Percentiles rank a stretch among this genome's conserved stretches.
These are phyloP conservation scores for Peromyscus nudipes DNA, from an alignment of 2,797 vertebrate genomes.

Conservation along the genomic window DNA sequence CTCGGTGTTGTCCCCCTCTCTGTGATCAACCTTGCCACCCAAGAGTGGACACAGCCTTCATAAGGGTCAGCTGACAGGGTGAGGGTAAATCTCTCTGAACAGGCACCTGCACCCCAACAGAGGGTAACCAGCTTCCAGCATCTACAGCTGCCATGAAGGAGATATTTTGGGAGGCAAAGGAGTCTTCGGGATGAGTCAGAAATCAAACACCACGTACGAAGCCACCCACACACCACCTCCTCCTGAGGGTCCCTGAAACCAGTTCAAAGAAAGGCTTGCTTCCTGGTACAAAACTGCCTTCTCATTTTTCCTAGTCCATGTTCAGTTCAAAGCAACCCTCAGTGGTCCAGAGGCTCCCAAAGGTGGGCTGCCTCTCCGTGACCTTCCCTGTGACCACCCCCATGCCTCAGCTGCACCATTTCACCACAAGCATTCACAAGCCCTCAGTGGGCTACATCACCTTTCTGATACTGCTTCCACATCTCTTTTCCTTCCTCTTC, in stretches of 20 bases:
- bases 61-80: background rate
- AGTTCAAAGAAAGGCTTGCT: slow-evolving; percentile 30
- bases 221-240: slow-evolving; percentile 63
- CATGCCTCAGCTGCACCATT: background rate
- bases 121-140: slow-evolving; percentile 26
- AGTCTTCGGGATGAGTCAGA: slow-evolving; percentile 72
- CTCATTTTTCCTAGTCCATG: background rate
- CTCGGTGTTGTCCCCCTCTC: background rate
- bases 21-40: background rate
- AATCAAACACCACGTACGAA: slow-evolving; percentile 50
- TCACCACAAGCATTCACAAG: background rate
- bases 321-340: background rate
- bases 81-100: background rate
- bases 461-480: background rate
- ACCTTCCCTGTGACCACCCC: background rate
- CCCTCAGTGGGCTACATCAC: accelerated
- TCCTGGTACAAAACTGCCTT: slow-evolving; percentile 6
- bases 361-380: background rate
- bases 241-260: slow-evolving; percentile 51
- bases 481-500: background rate
- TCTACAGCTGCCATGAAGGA: background rate
- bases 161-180: slow-evolving; percentile 67
- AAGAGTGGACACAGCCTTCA: background rate
- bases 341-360: background rate
- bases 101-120: background rate